Conservation (phyloP, 2,113 vertebrate genomes). For the Centropus unirufus region DNA sequence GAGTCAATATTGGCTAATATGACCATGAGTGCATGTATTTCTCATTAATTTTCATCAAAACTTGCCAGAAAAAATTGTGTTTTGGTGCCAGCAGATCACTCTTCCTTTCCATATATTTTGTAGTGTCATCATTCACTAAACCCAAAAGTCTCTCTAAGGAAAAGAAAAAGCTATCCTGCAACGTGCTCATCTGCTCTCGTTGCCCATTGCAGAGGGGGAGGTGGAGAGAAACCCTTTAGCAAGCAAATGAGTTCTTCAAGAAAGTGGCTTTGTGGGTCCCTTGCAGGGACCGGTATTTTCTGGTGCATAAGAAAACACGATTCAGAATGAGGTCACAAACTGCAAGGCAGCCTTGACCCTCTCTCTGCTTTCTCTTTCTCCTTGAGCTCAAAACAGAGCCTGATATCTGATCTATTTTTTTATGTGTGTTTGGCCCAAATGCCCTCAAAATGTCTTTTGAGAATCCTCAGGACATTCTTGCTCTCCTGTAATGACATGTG, state of each 20-base stretch:
- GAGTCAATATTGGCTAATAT: conserved; percentile 39
- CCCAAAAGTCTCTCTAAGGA: background rate
- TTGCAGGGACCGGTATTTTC: background rate
- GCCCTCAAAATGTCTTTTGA: background rate
- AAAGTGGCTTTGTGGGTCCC: background rate
- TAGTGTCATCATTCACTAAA: conserved; percentile 29
- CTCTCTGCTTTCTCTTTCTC: background rate
- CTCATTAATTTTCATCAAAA: conserved; percentile 50
- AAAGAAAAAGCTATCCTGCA: background rate
- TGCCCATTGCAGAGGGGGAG: background rate
- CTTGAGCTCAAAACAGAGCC: background rate
- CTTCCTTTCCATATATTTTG: conserved; percentile 25
- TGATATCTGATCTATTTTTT: background rate
- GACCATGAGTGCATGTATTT: conserved; percentile 38
- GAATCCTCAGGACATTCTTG: background rate
- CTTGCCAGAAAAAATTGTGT: conserved; percentile 33
- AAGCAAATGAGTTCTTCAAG: background rate
- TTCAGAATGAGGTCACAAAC: background rate
- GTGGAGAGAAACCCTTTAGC: background rate
- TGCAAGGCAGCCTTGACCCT: background rate
- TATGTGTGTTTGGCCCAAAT: background rate
- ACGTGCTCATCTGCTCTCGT: background rate
- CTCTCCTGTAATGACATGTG: background rate
- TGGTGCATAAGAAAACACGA: background rate
- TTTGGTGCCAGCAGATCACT: conserved; percentile 35